Evolutionary conservation across 2,797 vertebrate genomes (phyloP), one percentile per base, ranked within the genome.

Genomic region (Cheirogaleus major): DNA sequence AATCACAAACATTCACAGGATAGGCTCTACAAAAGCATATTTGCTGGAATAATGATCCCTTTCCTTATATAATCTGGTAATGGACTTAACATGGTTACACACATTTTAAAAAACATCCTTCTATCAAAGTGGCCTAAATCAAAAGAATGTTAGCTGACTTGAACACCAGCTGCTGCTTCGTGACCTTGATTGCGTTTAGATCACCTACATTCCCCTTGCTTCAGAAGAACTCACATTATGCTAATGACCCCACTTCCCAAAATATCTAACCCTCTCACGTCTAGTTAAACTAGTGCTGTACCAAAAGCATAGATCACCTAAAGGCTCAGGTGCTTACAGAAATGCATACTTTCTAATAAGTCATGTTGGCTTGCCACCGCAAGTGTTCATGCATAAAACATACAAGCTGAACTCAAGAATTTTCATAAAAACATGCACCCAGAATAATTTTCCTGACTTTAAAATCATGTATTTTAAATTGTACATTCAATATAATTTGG

Each of bases 321-420:
- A 97, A 93, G 70, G 95, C 90, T 97, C 95, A 97, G 95, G 97
- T 97, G 96, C 89, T 96, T 90, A 84, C 12, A 9, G 76, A 89
- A 97, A 89, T 45, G 81, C 50, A 93, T 89, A 45, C 80, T 97
- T 94, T 88, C 90, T 88, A 93, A 81, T 96, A 97, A 96, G 92
- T 96, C 93, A 97, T 97, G 95, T 96, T 92, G 84, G 76, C 92
- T 96, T 96, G 90, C 92, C 65, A 95, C 52, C 73, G 72, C 11
- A 78, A 95, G 93, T 93, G 69, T 97, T 98, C 96, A 97, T 97
- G 88, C 96, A 98, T 98, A 98, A 98, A 97, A 98, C 97, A 98
- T 91, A 95, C 57, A 97, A 91, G 79, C 63, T 79, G 55, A 95
- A 86, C 69, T 94, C 76, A 91, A 96, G 69, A 95, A 97, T 88